Evolutionary conservation across 2,797 vertebrate species (phyloP).

Genomic region (Ctenochaetus hawaiiensis): DNA sequence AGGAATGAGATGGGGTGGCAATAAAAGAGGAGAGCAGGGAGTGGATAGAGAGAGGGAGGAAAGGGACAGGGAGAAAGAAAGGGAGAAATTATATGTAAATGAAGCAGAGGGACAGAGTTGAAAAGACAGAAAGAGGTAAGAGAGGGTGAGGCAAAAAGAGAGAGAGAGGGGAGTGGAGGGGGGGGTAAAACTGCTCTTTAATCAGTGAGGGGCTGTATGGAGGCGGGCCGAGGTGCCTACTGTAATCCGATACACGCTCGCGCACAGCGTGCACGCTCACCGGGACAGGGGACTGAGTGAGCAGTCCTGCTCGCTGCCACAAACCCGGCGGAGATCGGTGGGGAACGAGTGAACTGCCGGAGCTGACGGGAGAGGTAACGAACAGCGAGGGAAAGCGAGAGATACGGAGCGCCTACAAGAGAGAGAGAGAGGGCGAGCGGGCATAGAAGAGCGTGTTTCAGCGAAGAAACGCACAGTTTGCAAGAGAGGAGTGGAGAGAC

Average conservation of each 20-base stretch:
- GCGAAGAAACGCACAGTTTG: conserved; percentile 50
- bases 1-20: background rate
- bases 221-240: conserved; percentile 80
- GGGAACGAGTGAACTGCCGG: conserved; percentile 60
- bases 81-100: conserved; percentile 10
- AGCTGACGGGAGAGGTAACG: conserved; percentile 15
- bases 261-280: conserved; percentile 54
- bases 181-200: conserved; percentile 72
- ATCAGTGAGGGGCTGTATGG: conserved; percentile 74
- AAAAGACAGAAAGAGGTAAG: background rate
- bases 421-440: background rate
- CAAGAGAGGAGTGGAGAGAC: conserved; percentile 50
- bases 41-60: background rate
- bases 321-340: conserved; percentile 67
- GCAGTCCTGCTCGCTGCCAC: conserved; percentile 64
- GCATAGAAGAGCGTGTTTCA: conserved; percentile 37
- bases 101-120: conserved; percentile 1
- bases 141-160: conserved; percentile 38
- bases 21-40: background rate
- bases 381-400: conserved; percentile 1
- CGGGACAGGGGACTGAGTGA: conserved; percentile 66
- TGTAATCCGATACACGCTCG: conserved; percentile 79
- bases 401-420: background rate
- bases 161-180: conserved; percentile 33
- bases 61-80: background rate